Evolutionary conservation across 2,888 invertebrate species (phyloP).

Genomic region (Tetragnatha montana): DNA sequence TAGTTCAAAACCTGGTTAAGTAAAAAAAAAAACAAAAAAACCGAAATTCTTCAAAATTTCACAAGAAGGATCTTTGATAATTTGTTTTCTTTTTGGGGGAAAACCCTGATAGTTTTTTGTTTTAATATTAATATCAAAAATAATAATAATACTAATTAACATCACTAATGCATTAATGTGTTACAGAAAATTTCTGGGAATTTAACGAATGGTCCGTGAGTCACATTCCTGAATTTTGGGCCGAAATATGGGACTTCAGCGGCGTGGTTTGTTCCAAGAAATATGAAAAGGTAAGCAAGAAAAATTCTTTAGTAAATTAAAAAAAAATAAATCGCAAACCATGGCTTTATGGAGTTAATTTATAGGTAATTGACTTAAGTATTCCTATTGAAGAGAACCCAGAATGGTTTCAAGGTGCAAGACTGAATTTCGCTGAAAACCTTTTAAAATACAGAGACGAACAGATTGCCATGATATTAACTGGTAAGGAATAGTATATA

Average conservation of each 20-base stretch:
- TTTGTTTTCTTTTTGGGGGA: no score
- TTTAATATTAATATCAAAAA: no score
- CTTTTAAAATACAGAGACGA: constrained; percentile 77
- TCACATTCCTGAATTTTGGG: neutral
- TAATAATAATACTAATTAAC: no score
- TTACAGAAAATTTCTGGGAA: neutral
- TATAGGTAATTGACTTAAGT: constrained; percentile 73
- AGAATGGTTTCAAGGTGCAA: constrained; percentile 78
- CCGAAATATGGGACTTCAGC: neutral
- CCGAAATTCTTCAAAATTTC: no score
- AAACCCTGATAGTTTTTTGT: no score
- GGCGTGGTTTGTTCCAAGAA: neutral
- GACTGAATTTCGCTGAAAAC: constrained; percentile 79
- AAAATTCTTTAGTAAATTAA: neutral
- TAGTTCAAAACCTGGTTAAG: no score
- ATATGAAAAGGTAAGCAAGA: neutral
- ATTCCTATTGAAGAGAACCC: constrained; percentile 77
- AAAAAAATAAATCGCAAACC: neutral
- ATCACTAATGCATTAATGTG: neutral
- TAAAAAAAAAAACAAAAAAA: no score
- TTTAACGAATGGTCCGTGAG: neutral
- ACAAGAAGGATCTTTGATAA: no score
- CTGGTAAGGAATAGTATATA: constrained; percentile 75
- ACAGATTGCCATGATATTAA: constrained; percentile 77
- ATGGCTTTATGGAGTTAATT: neutral